Percentiles rank a stretch among this genome's conserved stretches.
phyloP scores from a whole-genome alignment of 2,113 vertebrate genomes.

The Willisornis vidua region DNA sequence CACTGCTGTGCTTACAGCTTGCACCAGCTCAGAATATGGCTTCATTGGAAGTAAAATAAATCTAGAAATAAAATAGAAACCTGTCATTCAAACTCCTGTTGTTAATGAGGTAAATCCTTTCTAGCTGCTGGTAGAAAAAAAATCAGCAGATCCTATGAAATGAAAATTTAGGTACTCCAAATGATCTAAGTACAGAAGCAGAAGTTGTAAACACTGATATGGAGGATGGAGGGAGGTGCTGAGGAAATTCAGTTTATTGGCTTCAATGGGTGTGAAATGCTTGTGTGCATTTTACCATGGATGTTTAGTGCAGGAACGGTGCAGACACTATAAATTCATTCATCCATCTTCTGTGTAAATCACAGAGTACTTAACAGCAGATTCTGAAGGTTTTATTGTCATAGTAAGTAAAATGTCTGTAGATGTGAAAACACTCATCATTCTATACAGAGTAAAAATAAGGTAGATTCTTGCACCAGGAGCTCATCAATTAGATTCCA shows the following conservation, averaged over 20 bases:
- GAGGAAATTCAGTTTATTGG: background rate
- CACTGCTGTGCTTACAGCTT: background rate
- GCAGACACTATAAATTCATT: background rate
- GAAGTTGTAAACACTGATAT: background rate
- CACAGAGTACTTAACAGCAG: background rate
- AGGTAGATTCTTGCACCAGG: background rate
- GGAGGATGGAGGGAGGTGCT: background rate
- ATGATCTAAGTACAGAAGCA: background rate
- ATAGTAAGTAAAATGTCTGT: background rate
- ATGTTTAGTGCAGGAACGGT: background rate
- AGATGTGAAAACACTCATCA: background rate
- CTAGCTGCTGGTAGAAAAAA: background rate
- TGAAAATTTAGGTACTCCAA: background rate
- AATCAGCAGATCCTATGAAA: background rate
- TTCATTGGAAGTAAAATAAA: background rate
- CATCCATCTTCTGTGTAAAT: background rate
- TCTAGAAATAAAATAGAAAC: background rate
- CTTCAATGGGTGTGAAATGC: background rate
- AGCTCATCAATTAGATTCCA: background rate
- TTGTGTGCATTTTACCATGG: background rate
- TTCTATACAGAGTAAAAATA: background rate
- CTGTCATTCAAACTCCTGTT: background rate
- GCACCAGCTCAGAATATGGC: background rate
- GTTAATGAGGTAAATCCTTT: background rate
- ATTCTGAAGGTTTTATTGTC: background rate